Base-by-base conservation (phyloP, 2,113 vertebrate genomes). In the Halichoeres trimaculatus region DNA sequence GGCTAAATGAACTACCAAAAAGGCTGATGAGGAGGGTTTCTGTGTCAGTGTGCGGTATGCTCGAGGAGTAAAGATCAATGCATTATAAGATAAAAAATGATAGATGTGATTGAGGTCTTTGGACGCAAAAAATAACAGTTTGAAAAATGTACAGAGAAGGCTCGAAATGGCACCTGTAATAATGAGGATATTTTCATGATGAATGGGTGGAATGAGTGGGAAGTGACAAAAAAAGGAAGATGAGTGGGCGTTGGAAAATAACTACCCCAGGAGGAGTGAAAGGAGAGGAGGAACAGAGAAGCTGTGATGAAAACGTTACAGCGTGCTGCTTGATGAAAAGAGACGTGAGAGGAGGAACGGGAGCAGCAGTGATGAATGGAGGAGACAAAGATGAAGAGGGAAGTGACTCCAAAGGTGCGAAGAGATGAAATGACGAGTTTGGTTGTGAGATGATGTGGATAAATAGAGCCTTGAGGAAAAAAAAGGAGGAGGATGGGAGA, bases 371-470 rank as follows among this genome's bases (percentile, higher is more conserved):
- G 64, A 84, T 76, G 70, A 78, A 82, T 52, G 52, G 67, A 62
- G 63, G 54, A 38, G 62, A 71, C 57, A 54, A 62, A 59, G 70
- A 84, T 48, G 70, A 69, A 72, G 56, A 54, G 62, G 64, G 62
- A 71, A 60, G 65, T 74, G 22, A 74, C 70, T 74, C 13, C 48
- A 24, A 23, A 68, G 73, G 55, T 59, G 85, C 41, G 50, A 52
- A 67, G 68, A 65, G 56, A 55, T 64, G 35, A 55, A 59, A 58
- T 73, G 84, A 88, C 81, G 85, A 35, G 71, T 76, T 85, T 74
- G 63, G 66, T 70, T 71, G 63, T 63, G 72, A 85, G 81, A 89
- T 52, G 76, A 78, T 76, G 74, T 47, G 74, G 80, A 83, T 78
- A 84, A 79, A 83, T 73, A 67, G 74, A 74, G 61, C 23, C 54